These are phyloP conservation scores for Apis florea DNA, from an alignment of 1,140 invertebrate species.

Conservation along the genomic window DNA sequence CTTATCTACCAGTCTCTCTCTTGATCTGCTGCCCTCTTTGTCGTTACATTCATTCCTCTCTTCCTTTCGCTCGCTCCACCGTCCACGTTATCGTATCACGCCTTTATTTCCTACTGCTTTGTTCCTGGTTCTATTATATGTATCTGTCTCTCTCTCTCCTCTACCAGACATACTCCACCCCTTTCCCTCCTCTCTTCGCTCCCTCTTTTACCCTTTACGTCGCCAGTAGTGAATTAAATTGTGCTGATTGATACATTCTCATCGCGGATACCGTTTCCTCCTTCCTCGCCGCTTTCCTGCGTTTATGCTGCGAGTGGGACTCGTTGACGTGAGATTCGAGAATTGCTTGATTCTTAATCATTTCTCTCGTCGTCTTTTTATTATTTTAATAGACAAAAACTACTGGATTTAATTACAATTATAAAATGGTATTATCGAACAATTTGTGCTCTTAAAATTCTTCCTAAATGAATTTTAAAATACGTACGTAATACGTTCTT, in stretches of 20 bases:
- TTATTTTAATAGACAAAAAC: no score
- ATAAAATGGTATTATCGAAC: no score
- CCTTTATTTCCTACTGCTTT: conserved; percentile 14
- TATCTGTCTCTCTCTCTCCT: not conserved
- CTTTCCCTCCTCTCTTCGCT: not conserved
- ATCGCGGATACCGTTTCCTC: conserved; percentile 23
- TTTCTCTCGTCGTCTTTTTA: not conserved
- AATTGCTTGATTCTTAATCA: not conserved
- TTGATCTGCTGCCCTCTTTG: not conserved
- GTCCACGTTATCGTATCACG: not conserved
- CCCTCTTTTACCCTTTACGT: not conserved
- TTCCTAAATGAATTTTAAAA: no score
- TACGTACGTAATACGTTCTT: no score
- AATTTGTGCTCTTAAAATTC: no score
- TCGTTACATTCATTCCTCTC: conserved; percentile 24
- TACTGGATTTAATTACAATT: no score
- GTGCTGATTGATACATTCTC: conserved; percentile 40
- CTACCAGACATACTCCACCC: not conserved
- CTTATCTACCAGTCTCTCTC: not conserved
- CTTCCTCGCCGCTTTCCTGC: conserved; percentile 5
- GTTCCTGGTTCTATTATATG: conserved; percentile 6
- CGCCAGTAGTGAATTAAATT: conserved; percentile 15
- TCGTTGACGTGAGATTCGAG: not conserved
- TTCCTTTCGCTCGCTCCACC: not conserved
- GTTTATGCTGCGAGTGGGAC: not conserved